Evolutionary conservation across 2,113 vertebrate genomes (phyloP), one percentile per base, ranked within the genome.

Genomic region (Psephotus haematonotus): DNA sequence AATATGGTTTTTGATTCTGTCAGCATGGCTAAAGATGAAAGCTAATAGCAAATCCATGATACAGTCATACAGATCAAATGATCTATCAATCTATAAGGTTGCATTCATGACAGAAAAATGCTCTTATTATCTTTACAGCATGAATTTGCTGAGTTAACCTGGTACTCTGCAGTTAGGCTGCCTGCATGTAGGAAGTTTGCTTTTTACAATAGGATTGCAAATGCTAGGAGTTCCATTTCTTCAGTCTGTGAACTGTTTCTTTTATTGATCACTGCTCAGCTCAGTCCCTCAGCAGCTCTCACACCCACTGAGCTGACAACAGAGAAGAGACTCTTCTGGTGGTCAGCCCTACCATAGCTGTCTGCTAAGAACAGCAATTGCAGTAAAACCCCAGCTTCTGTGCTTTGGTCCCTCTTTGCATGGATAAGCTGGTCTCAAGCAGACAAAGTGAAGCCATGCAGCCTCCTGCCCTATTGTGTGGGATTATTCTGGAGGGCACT

Each of bases 11-110:
- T 93, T 92, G 86, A 79, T 95, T 93, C 75, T 94, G 78, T 79
- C 76, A 89, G 62, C 80, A 81, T 85, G 80, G 76, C 53, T 89
- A 57, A 93, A 94, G 91, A 81, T 93, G 69, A 96, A 97, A 93
- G 78, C 64, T 87, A 88, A 93, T 92, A 85, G 72, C 77, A 95
- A 93, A 95, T 96, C 70, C 41, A 91, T 94, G 91, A 92, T 43
- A 69, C 35, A 93, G 71, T 82, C 87, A 75, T 53, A 91, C 24
- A 92, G 78, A 94, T 93, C 81, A 96, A 92, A 86, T 79, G 62
- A 95, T 85, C 81, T 92, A 76, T 90, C 86, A 78, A 31, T 86
- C 74, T 82, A 47, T 93, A 88, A 92, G 71, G 84, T 93, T 88
- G 33, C 41, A 84, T 88, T 92, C 72, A 52, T 79, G 91, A 84